Base-by-base conservation (phyloP, 2,888 invertebrate species). In the Folsomia candida region DNA sequence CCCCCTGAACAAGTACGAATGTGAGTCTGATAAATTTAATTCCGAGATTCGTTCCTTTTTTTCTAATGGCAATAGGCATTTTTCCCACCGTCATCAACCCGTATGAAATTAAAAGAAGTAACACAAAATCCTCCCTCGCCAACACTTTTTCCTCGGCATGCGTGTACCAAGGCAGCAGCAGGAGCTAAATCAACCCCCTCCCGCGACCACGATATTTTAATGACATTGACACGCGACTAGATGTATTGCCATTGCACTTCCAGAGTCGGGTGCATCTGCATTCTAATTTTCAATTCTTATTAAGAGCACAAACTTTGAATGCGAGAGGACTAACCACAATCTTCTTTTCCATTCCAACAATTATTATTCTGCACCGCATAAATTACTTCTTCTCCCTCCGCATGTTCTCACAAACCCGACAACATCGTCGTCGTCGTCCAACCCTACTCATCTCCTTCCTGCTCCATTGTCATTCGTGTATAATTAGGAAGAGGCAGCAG, bases 211-310 rank as follows among this genome's bases (percentile, higher is more conserved):
- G 22, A 54, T 54, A 54, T 54, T 54, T 54, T 54, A 54, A 54
- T 54, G 54, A 54, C 54, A 54, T 20, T 54, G 54, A 54, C 54
- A 54, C 54, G 20, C 54, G 54, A 54, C 54, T 14, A 54, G 54
- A 54, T 54, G 54, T 20, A 54, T 54, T 22, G n/a, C 54, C 6
- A n/a, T 6, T 54, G 22, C 22, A 54, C 54, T 20, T 20, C 6
- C 18, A 54, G 20, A 14, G 4, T 54, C 22, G 22, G 18, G 4
- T 54, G 54, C 22, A 54, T 54, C 20, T 54, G 22, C 22, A 54
- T 54, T 54, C 54, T 54, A 22, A 54, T 54, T 54, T 54, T 20
- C n/a, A 6, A 54, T 54, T 22, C 54, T 54, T 20, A 54, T 54
- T 20, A 54, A 54, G 9, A 47, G 18, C 9, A 47, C 54, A 6